Conservation (phyloP, 2,888 invertebrate genomes). For the Rhamphomyia laevipes region DNA sequence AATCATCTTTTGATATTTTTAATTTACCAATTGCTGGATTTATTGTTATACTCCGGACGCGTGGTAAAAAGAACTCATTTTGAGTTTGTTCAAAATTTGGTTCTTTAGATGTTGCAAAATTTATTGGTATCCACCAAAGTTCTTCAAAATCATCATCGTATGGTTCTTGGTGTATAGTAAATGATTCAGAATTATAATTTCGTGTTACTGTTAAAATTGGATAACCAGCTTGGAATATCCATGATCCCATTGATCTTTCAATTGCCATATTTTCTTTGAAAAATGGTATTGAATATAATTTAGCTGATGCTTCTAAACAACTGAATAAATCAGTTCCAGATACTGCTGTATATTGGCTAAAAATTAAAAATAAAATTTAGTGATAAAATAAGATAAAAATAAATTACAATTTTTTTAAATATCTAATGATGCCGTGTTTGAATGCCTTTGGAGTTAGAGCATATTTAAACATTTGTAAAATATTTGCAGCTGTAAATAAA, state of each 20-base stretch:
- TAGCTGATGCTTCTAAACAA: slow-evolving; percentile 22
- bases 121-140: slow-evolving; percentile 31
- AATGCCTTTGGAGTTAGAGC: neutral
- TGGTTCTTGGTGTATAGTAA: neutral
- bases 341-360: neutral
- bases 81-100: slow-evolving; percentile 28
- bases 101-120: slow-evolving; percentile 23
- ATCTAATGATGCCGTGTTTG: neutral
- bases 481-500: too few relatives aligned
- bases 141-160: neutral
- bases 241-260: slow-evolving; percentile 36
- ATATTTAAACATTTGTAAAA: neutral
- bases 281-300: slow-evolving; percentile 34
- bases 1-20: slow-evolving; percentile 18
- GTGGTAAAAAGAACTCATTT: slow-evolving; percentile 25
- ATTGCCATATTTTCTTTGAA: slow-evolving; percentile 2
- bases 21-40: slow-evolving; percentile 18
- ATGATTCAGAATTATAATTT: slow-evolving; percentile 21
- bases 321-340: neutral
- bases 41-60: slow-evolving; percentile 25
- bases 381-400: neutral
- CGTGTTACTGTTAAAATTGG: slow-evolving; percentile 40
- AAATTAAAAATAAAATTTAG: neutral
- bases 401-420: neutral
- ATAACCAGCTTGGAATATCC: slow-evolving; percentile 44